phyloP scores from a whole-genome alignment of 2,113 vertebrate genomes.

The Percina caprodes region DNA sequence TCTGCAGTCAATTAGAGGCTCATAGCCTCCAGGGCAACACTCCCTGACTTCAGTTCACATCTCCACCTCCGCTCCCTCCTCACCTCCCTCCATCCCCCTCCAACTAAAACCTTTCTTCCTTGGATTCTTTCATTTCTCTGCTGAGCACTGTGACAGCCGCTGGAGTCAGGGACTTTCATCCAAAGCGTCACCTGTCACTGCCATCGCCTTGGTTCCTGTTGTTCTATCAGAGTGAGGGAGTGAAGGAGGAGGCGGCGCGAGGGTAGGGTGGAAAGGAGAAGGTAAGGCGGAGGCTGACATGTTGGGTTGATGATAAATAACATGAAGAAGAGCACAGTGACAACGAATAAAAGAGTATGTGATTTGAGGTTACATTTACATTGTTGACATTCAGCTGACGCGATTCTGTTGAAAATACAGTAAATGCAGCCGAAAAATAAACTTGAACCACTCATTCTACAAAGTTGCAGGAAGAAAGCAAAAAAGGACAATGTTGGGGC shows the following conservation, averaged over 20 bases:
- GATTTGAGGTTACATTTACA: constrained; percentile 52
- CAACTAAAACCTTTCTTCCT: constrained; percentile 56
- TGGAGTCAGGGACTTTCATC: constrained; percentile 65
- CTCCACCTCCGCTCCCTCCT: constrained; percentile 50
- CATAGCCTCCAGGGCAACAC: constrained; percentile 44
- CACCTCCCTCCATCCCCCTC: constrained; percentile 35
- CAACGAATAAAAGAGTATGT: constrained; percentile 28
- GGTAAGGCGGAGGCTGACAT: constrained; percentile 35
- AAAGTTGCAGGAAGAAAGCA: not conserved
- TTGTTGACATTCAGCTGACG: constrained; percentile 51
- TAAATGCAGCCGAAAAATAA: constrained; percentile 30
- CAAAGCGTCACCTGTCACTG: constrained; percentile 62
- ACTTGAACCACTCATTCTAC: not conserved
- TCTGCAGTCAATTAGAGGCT: constrained; percentile 66
- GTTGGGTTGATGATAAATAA: constrained; percentile 43
- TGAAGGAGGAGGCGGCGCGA: not conserved
- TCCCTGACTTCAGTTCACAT: constrained; percentile 54
- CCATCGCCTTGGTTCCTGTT: constrained; percentile 49
- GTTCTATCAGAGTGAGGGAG: constrained; percentile 51
- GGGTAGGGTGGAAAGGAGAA: not conserved
- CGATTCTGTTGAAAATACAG: constrained; percentile 15
- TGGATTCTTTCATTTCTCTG: constrained; percentile 38
- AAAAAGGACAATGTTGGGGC: not conserved
- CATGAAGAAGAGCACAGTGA: constrained; percentile 38
- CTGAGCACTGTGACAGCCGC: constrained; percentile 55